Percentiles rank a stretch among this genome's conserved stretches.
These are phyloP conservation scores for Nematolebias whitei DNA, from an alignment of 2,113 vertebrate genomes.

Conservation along the genomic window DNA sequence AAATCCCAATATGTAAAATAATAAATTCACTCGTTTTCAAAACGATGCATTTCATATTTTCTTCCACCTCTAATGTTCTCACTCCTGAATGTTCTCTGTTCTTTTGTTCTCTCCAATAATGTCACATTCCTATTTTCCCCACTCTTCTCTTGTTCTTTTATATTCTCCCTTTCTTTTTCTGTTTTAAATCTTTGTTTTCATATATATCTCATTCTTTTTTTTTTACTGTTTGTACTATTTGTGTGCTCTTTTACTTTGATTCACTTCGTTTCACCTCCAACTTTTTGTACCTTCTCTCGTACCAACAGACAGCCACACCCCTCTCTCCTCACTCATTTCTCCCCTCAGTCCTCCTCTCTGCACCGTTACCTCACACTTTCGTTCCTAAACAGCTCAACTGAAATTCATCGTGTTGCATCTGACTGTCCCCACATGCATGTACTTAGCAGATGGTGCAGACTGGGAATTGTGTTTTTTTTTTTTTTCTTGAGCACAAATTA, in stretches of 20 bases:
- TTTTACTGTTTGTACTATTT: not conserved
- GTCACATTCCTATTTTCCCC: no score
- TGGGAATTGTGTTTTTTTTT: slow-evolving; percentile 51
- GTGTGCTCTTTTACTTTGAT: not conserved
- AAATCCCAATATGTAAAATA: no score
- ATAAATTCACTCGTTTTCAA: no score
- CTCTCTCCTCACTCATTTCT: not conserved
- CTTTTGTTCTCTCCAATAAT: no score
- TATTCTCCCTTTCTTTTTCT: not conserved
- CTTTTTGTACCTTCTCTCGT: not conserved
- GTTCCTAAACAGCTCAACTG: slow-evolving; percentile 26
- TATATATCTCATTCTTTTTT: not conserved
- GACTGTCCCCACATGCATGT: slow-evolving; percentile 19
- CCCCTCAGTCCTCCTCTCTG: not conserved
- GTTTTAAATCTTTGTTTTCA: not conserved
- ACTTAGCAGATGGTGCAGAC: slow-evolving; percentile 23
- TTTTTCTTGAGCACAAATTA: slow-evolving; percentile 35
- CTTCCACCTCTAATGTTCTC: no score
- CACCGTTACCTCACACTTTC: slow-evolving; percentile 30
- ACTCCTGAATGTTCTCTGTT: no score
- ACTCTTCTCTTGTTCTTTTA: not conserved
- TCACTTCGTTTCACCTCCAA: not conserved
- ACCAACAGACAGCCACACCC: not conserved
- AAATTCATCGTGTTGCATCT: slow-evolving; percentile 48
- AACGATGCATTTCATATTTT: no score